A percentile compares a stretch with the other conserved stretches of the same genome.
Evolutionary conservation across 2,113 vertebrate genomes (phyloP).

Genomic region (Nansenia antarctica): DNA sequence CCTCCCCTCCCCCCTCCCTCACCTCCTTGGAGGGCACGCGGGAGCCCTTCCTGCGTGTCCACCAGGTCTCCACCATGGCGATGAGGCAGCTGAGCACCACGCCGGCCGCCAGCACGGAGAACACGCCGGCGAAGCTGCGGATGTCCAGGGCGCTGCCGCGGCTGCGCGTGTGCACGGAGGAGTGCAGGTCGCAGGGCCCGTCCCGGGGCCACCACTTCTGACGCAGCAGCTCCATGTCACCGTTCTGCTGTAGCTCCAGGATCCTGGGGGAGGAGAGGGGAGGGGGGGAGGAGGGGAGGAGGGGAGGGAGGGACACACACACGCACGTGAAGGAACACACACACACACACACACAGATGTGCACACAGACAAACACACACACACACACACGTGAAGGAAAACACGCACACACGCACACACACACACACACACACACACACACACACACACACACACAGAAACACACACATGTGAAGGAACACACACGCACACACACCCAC

Average conservation of each 20-base stretch:
- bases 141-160: slow-evolving; percentile 93
- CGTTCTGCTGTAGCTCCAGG: slow-evolving; percentile 97
- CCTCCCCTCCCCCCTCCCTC: slow-evolving; percentile 53
- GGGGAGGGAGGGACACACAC: too few relatives aligned
- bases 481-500: not conserved
- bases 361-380: not conserved
- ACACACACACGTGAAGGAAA: slow-evolving; percentile 3
- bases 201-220: slow-evolving; percentile 98
- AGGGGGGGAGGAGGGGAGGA: too few relatives aligned
- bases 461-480: not conserved
- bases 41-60: slow-evolving; percentile 95
- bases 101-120: slow-evolving; percentile 95
- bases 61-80: slow-evolving; percentile 98
- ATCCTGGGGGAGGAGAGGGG: too few relatives aligned
- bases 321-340: not conserved
- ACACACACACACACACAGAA: not conserved
- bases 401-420: not conserved
- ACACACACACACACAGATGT: not conserved
- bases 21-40: slow-evolving; percentile 98
- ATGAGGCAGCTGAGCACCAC: slow-evolving; percentile 98
- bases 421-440: not conserved
- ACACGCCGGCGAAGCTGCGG: slow-evolving; percentile 97
- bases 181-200: slow-evolving; percentile 92
- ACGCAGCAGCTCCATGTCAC: slow-evolving; percentile 95
- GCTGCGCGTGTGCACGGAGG: slow-evolving; percentile 87